These are phyloP conservation scores for Electrophaes corylata DNA, from an alignment of 2,888 invertebrate genomes.

Conservation along the genomic window DNA sequence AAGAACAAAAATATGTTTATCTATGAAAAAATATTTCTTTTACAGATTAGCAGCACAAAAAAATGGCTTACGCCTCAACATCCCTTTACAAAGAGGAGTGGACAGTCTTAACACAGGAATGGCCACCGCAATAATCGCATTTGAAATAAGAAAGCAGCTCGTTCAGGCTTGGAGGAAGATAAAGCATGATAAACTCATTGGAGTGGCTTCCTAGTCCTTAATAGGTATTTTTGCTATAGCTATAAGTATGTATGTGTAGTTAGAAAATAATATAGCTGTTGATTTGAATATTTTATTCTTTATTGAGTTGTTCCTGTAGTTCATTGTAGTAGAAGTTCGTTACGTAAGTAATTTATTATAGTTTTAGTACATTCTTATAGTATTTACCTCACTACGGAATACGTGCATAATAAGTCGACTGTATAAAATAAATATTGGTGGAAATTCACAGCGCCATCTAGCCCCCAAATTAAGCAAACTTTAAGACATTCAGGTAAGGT, in stretches of 20 bases:
- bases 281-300: slow-evolving; percentile 18
- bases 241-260: slow-evolving; percentile 11
- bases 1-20: too few relatives aligned
- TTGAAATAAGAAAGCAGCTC: slow-evolving; percentile 91
- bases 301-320: slow-evolving; percentile 13
- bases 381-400: too few relatives aligned
- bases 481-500: too few relatives aligned
- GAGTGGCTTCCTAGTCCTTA: slow-evolving; percentile 14
- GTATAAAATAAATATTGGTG: too few relatives aligned
- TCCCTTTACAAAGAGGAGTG: slow-evolving; percentile 90
- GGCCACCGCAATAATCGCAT: slow-evolving; percentile 92
- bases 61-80: slow-evolving; percentile 87
- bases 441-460: too few relatives aligned
- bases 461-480: too few relatives aligned
- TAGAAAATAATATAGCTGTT: slow-evolving; percentile 28
- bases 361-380: too few relatives aligned
- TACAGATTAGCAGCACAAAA: slow-evolving; percentile 81
- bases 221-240: slow-evolving; percentile 26
- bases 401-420: too few relatives aligned
- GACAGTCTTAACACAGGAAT: slow-evolving; percentile 94
- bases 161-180: slow-evolving; percentile 61
- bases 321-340: neutral
- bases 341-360: neutral
- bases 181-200: slow-evolving; percentile 50
- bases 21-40: neutral